Conservation (phyloP, 1,140 invertebrate species). For the Conus betulinus region DNA sequence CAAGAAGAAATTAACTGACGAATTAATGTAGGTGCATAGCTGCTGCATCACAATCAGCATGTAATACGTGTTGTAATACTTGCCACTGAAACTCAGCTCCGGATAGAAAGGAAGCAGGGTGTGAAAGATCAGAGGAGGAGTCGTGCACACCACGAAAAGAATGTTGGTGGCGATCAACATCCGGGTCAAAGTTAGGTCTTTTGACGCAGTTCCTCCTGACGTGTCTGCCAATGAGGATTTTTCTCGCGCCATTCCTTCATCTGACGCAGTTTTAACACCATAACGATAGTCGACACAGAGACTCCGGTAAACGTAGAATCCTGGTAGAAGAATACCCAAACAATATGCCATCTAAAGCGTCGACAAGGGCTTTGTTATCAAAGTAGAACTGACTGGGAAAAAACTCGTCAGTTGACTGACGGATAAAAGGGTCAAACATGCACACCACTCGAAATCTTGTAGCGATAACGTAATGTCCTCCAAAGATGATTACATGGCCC, state of each 20-base stretch:
- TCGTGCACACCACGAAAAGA: constrained; percentile 21
- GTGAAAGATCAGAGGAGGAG: constrained; percentile 18
- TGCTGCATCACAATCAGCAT: constrained; percentile 17
- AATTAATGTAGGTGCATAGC: constrained; percentile 19
- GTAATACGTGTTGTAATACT: constrained; percentile 32
- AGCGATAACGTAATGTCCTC: background rate
- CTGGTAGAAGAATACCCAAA: constrained; percentile 28
- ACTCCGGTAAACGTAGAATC: constrained; percentile 12
- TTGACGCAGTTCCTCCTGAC: background rate
- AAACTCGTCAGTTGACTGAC: background rate
- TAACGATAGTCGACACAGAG: constrained; percentile 11
- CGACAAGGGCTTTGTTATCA: background rate
- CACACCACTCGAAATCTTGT: constrained; percentile 5
- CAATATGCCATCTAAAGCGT: constrained; percentile 18
- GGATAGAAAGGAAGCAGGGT: background rate
- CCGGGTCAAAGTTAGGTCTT: constrained; percentile 28
- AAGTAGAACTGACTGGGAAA: constrained; percentile 28
- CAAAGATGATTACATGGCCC: background rate
- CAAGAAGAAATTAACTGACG: constrained; percentile 18
- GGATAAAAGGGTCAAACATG: constrained; percentile 21
- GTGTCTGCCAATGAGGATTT: background rate
- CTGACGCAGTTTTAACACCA: constrained; percentile 8
- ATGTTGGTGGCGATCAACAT: constrained; percentile 30
- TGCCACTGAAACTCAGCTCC: constrained; percentile 26
- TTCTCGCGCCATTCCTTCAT: constrained; percentile 33